phyloP scores from a whole-genome alignment of 2,888 invertebrate genomes.

The Cephus rjabovi region DNA sequence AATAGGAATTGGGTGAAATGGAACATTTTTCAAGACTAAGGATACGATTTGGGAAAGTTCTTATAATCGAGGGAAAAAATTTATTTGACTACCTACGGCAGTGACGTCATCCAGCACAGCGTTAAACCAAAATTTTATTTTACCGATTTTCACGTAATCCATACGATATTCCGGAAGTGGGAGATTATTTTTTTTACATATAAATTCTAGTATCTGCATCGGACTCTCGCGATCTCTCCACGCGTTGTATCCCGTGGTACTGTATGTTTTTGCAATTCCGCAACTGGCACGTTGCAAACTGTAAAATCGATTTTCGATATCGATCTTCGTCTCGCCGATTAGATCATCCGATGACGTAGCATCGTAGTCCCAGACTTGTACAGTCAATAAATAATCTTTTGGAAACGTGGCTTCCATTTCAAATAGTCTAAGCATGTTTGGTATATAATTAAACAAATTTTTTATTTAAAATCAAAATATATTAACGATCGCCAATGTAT shows the following conservation, averaged over 20 bases:
- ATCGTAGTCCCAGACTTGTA: conserved; percentile 84
- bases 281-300: conserved; percentile 83
- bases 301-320: conserved; percentile 88
- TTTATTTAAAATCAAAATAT: not conserved
- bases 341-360: conserved; percentile 77
- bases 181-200: conserved; percentile 78
- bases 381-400: conserved; percentile 78
- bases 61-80: not conserved
- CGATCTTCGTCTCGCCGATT: conserved; percentile 87
- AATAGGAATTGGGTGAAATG: no score
- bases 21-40: conserved; percentile 1
- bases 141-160: conserved; percentile 70
- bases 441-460: no score
- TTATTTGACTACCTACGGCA: not conserved
- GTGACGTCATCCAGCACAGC: conserved; percentile 2
- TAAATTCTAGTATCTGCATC: conserved; percentile 75
- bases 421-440: no score
- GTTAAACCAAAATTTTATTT: conserved; percentile 55
- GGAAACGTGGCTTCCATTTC: conserved; percentile 81
- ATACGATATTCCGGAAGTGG: conserved; percentile 70
- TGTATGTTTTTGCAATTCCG: conserved; percentile 79
- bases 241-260: conserved; percentile 74
- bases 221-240: conserved; percentile 86
- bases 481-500: not conserved
- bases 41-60: not conserved